These are phyloP conservation scores for Drosophila phalerata DNA, from an alignment of 2,888 invertebrate genomes.

Conservation along the genomic window DNA sequence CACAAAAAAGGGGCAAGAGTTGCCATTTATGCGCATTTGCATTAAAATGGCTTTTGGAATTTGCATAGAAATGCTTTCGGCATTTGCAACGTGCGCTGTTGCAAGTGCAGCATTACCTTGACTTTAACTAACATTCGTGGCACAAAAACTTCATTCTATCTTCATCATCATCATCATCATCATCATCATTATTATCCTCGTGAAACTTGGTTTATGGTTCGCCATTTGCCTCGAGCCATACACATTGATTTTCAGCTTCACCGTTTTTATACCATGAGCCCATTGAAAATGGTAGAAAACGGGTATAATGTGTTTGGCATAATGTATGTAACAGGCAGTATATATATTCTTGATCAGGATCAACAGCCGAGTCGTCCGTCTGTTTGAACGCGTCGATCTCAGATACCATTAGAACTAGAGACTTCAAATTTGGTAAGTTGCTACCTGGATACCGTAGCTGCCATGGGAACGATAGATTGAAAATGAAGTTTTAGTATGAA, in stretches of 20 bases:
- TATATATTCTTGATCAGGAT: not conserved
- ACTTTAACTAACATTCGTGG: conserved; percentile 37
- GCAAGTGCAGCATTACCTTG: conserved; percentile 41
- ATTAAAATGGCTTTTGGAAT: conserved; percentile 72
- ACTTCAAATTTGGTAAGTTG: no score
- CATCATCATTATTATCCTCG: not conserved
- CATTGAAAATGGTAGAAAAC: no score
- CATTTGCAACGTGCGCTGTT: conserved; percentile 60
- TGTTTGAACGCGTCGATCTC: no score
- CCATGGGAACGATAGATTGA: no score
- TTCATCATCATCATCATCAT: not conserved
- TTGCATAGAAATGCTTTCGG: conserved; percentile 66
- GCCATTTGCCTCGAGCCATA: conserved; percentile 17
- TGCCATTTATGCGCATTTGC: conserved; percentile 73
- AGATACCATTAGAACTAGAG: no score
- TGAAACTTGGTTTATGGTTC: conserved; percentile 25
- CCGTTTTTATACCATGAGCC: no score
- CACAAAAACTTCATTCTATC: conserved; percentile 9
- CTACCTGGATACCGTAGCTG: no score
- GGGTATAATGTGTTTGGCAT: no score
- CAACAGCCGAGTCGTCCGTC: no score
- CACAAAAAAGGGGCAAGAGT: conserved; percentile 18
- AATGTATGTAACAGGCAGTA: no score
- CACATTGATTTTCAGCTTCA: conserved; percentile 44
- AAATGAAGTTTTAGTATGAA: no score